Percentiles rank a stretch among this genome's conserved stretches.
Evolutionary conservation across 1,140 invertebrate genomes (phyloP).

Genomic region (Anthonomus grandis): DNA sequence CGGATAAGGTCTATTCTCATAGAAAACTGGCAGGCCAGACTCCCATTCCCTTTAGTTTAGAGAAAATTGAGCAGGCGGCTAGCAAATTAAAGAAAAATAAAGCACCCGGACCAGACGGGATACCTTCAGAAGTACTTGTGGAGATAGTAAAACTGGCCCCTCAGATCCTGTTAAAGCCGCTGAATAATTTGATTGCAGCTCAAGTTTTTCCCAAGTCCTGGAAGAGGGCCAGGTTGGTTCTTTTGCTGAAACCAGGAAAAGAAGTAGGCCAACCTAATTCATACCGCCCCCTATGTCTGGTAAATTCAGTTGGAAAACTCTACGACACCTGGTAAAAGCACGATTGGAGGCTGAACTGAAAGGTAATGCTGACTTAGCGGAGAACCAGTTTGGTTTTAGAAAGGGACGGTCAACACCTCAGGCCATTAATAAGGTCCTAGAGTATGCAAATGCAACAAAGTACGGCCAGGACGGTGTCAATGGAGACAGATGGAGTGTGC

Average conservation of each 20-base stretch:
- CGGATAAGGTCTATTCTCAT: too few species aligned
- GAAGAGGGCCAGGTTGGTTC: neutral
- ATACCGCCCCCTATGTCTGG: neutral
- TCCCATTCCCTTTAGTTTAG: neutral
- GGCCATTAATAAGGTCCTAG: conserved; percentile 31
- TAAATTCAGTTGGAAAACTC: neutral
- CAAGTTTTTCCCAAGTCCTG: too few species aligned
- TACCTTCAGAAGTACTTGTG: conserved; percentile 27
- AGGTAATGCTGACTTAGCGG: too few species aligned
- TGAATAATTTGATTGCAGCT: neutral
- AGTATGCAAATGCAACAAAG: too few species aligned
- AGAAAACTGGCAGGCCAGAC: neutral
- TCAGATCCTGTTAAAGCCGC: neutral
- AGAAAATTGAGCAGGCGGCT: neutral
- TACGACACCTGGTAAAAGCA: neutral
- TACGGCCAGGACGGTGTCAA: neutral
- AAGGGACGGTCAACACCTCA: conserved; percentile 43
- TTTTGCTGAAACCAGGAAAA: neutral
- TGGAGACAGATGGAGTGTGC: neutral
- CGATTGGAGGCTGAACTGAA: too few species aligned
- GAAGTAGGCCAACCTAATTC: neutral
- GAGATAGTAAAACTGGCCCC: neutral
- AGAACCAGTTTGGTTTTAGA: neutral
- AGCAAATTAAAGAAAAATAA: neutral
- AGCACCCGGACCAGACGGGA: neutral